A percentile compares a stretch with the other conserved stretches of the same genome.
phyloP scores from a whole-genome alignment of 2,113 vertebrate species.

The Camelus dromedarius region DNA sequence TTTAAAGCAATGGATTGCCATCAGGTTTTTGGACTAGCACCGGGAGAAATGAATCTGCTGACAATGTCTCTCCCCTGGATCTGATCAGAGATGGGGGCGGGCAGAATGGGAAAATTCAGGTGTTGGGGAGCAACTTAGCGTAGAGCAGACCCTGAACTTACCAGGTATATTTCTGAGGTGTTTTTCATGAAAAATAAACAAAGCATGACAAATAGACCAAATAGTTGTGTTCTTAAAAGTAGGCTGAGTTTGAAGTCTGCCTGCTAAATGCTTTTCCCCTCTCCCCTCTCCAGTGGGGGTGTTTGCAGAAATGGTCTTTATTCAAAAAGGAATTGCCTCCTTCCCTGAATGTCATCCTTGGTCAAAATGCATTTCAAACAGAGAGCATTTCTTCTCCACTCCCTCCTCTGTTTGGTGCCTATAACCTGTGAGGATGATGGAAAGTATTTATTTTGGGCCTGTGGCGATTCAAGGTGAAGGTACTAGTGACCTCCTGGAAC shows the following conservation, averaged over 20 bases:
- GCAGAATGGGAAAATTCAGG: neutral
- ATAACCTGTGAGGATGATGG: neutral
- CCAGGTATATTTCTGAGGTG: neutral
- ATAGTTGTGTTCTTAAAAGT: neutral
- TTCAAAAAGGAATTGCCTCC: neutral
- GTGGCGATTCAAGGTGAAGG: neutral
- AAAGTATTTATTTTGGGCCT: fast-evolving
- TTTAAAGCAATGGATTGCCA: fast-evolving
- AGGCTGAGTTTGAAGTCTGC: neutral
- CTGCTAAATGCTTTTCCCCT: neutral
- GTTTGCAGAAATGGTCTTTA: neutral
- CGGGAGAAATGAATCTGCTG: fast-evolving
- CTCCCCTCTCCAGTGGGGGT: too few relatives aligned
- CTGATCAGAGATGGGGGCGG: neutral
- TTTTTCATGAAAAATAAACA: neutral
- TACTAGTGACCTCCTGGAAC: fast-evolving
- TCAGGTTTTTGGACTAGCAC: neutral
- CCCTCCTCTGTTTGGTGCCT: neutral
- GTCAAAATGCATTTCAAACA: neutral
- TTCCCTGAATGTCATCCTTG: too few relatives aligned
- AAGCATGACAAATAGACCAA: neutral
- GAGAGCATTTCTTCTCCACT: too few relatives aligned
- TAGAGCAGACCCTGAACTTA: neutral
- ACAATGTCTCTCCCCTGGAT: neutral
- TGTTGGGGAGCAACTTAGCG: neutral